Evolutionary conservation across 2,797 vertebrate species (phyloP).

Genomic region (Pseudomugil tenellus): DNA sequence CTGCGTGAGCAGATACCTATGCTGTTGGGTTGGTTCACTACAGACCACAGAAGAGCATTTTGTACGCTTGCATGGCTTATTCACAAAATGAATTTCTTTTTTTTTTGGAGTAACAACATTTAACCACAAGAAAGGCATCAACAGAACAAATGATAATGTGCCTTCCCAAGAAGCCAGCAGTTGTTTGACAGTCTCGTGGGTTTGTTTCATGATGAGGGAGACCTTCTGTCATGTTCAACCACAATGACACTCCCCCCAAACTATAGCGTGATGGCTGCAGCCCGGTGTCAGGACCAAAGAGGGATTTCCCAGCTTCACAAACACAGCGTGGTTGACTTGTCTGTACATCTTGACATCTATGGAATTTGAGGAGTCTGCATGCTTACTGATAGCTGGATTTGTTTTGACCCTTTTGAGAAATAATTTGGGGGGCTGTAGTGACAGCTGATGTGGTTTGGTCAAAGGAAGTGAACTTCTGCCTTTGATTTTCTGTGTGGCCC

Average conservation of each 20-base stretch:
- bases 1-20: conserved; percentile 17
- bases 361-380: conserved; percentile 73
- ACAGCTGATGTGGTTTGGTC: conserved; percentile 80
- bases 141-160: conserved; percentile 57
- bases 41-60: conserved; percentile 49
- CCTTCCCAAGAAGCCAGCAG: conserved; percentile 52
- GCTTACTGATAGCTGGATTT: conserved; percentile 78
- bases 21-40: background rate
- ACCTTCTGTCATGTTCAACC: conserved; percentile 77
- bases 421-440: conserved; percentile 66
- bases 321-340: conserved; percentile 63
- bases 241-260: conserved; percentile 73
- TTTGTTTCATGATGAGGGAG: conserved; percentile 73
- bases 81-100: conserved; percentile 40
- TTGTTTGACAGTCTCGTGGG: conserved; percentile 78
- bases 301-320: conserved; percentile 72
- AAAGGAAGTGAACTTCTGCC: conserved; percentile 74
- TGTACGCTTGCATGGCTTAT: conserved; percentile 45
- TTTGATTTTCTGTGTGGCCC: conserved; percentile 75
- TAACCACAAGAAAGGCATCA: conserved; percentile 58
- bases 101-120: conserved; percentile 26
- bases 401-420: conserved; percentile 69
- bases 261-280: conserved; percentile 62
- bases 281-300: conserved; percentile 52
- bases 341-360: conserved; percentile 63